Conservation (phyloP, 2,797 vertebrate genomes). For the Champsocephalus gunnari region DNA sequence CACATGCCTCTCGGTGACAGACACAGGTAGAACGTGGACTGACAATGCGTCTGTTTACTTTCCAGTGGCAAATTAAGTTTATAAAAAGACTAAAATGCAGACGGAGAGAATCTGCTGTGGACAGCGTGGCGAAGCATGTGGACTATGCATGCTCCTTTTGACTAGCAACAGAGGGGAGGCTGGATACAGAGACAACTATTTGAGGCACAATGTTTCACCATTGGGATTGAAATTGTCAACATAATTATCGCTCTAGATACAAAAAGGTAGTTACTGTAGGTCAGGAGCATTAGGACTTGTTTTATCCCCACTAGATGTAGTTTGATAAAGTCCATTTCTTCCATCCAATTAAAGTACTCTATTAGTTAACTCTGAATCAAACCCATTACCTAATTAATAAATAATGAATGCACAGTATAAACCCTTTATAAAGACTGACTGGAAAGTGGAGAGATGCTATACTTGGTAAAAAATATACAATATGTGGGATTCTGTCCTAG, state of each 20-base stretch:
- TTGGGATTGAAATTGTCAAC: background rate
- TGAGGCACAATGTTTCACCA: constrained; percentile 8
- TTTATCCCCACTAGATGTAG: background rate
- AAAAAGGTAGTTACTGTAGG: background rate
- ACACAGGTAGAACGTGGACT: constrained; percentile 1
- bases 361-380: background rate
- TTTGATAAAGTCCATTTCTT: background rate
- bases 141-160: constrained; percentile 49
- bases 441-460: background rate
- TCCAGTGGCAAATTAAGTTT: constrained; percentile 63
- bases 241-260: background rate
- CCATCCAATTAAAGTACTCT: no score
- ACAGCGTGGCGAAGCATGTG: constrained; percentile 60
- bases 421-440: background rate
- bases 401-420: no score
- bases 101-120: constrained; percentile 57
- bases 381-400: no score
- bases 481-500: background rate
- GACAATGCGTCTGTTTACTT: constrained; percentile 48
- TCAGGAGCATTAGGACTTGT: constrained; percentile 1
- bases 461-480: background rate
- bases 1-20: constrained; percentile 15
- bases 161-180: constrained; percentile 26
- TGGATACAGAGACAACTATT: background rate
- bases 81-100: constrained; percentile 72